Base-by-base conservation (phyloP, 2,797 vertebrate genomes). In the Microhierax caerulescens region DNA sequence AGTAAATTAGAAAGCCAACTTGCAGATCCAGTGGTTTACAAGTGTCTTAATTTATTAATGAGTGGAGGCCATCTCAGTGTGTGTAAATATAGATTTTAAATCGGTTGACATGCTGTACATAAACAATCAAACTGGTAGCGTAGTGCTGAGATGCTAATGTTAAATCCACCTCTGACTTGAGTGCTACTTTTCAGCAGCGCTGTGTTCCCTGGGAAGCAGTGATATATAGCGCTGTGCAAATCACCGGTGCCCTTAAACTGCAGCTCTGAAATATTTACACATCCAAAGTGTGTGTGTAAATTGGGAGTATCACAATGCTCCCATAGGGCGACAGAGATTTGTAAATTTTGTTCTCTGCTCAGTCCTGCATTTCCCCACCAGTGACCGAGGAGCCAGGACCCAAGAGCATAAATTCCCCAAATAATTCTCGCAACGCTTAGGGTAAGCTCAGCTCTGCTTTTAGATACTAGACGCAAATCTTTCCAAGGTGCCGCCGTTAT, bases 1-100 rank as follows among this genome's bases (percentile, higher is more conserved):
- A 81, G 90, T 96, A 95, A 89, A 95, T 97, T 69, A 96, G 88
- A 93, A 95, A 95, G 91, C 76, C 75, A 93, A 75, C 93, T 96
- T 65, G 50, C 82, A 93, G 90, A 94, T 91, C 68, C 94, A 91
- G 85, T 98, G 97, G 95, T 98, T 98, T 98, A 94, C 97, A 95
- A 97, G 47, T 90, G 88, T 97, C 96, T 97, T 98, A 92, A 98
- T 98, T 98, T 98, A 98, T 98, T 98, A 98, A 97, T 98, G 97
- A 97, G 86, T 92, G 95, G 83, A 96, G 94, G 85, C 96, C 93
- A 89, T 94, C 78, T 94, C 95, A 82, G 83, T 56, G 95, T 92
- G 93, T 87, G 95, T 95, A 95, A 97, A 98, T 96, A 94, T 93
- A 95, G 97, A 94, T 97, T 97, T 97, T 96, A 97, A 97, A 96